phyloP scores from a whole-genome alignment of 2,888 invertebrate species.

The Oegoconia quadripuncta region DNA sequence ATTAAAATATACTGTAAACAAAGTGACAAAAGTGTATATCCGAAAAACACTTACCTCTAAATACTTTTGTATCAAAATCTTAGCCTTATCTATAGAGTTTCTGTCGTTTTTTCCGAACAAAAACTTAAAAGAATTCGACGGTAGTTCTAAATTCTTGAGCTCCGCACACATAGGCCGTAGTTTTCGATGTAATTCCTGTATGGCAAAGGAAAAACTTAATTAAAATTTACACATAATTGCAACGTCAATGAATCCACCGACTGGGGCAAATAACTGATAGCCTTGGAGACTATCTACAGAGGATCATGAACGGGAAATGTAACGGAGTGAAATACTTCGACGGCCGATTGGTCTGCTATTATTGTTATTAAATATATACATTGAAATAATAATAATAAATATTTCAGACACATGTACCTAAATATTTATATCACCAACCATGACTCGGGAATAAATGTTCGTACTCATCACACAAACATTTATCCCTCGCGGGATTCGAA shows the following conservation, averaged over 20 bases:
- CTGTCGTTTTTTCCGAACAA: conserved; percentile 90
- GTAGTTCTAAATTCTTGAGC: conserved; percentile 89
- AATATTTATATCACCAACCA: too few species aligned
- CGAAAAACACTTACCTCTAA: conserved; percentile 83
- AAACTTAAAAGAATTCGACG: conserved; percentile 89
- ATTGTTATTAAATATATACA: not conserved
- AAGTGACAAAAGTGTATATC: too few species aligned
- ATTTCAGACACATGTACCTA: too few species aligned
- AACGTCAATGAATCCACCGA: too few species aligned
- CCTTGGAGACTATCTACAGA: not conserved
- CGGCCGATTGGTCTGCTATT: too few species aligned
- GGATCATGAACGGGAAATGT: too few species aligned
- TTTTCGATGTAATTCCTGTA: conserved; percentile 90
- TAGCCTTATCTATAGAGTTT: conserved; percentile 89
- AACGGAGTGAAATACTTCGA: too few species aligned
- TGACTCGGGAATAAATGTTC: too few species aligned
- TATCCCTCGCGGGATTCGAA: too few species aligned
- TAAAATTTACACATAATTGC: not conserved
- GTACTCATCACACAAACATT: too few species aligned
- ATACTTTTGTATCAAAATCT: conserved; percentile 90
- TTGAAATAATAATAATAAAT: not conserved
- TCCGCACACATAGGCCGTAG: conserved; percentile 89
- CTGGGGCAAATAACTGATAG: too few species aligned
- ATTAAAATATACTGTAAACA: too few species aligned
- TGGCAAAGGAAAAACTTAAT: conserved; percentile 30